Percentiles rank a stretch among this genome's conserved stretches.
Evolutionary conservation across 2,797 vertebrate genomes (phyloP).

Genomic region (Cryptoblepharus egeriae): DNA sequence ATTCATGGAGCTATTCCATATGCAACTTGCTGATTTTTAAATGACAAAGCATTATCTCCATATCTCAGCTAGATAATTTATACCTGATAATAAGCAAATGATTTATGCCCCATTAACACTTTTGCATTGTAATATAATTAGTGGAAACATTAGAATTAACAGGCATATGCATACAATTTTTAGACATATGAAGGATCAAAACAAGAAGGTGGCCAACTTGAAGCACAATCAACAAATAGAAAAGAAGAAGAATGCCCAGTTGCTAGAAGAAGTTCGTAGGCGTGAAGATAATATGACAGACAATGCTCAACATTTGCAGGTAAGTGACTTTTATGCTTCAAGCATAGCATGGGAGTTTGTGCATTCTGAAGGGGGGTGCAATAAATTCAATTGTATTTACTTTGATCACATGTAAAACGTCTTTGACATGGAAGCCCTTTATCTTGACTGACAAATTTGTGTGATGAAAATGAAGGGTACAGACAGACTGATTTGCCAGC

Average conservation of each 20-base stretch:
- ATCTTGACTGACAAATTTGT: not conserved
- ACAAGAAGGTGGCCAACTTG: conserved; percentile 92
- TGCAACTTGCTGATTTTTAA: not conserved
- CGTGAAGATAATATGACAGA: conserved; percentile 89
- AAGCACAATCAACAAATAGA: conserved; percentile 94
- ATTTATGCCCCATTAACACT: conserved; percentile 15
- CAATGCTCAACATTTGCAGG: conserved; percentile 89
- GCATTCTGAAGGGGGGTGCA: not conserved
- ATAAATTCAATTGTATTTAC: not conserved
- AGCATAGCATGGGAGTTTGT: not conserved
- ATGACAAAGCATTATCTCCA: not conserved
- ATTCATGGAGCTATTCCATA: not conserved
- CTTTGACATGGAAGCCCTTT: not conserved
- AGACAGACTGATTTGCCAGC: not conserved
- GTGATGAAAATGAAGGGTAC: not conserved
- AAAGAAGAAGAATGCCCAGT: conserved; percentile 91
- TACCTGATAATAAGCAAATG: accelerated
- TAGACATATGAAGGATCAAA: conserved; percentile 96
- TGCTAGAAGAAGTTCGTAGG: conserved; percentile 88
- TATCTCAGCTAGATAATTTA: not conserved
- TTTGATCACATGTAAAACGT: too few species aligned
- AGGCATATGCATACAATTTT: conserved; percentile 67
- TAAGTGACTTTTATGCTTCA: conserved; percentile 64
- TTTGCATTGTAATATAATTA: conserved; percentile 5
- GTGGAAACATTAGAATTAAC: conserved; percentile 38